Evolutionary conservation across 1,140 invertebrate genomes (phyloP).

Genomic region (Geopemphigus sp.): DNA sequence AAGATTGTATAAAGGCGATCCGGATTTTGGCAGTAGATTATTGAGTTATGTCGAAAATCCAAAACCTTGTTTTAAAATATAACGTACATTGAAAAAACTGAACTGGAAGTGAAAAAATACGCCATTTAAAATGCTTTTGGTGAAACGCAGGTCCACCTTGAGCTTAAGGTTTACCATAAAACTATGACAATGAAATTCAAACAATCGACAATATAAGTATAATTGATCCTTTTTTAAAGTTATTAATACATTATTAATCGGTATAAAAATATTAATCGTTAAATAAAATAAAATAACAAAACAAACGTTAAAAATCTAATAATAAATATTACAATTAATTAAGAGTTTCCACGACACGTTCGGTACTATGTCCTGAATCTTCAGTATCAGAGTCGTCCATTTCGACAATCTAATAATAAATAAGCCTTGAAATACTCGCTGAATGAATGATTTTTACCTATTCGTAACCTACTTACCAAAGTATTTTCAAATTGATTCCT

Average conservation of each 20-base stretch:
- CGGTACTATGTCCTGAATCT: not conserved
- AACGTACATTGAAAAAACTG: too few relatives aligned
- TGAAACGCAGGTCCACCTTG: too few relatives aligned
- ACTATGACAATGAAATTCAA: too few relatives aligned
- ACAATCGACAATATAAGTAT: too few relatives aligned
- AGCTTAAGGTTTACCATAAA: too few relatives aligned
- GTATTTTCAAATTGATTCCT: constrained; percentile 65
- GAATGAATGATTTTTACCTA: not conserved
- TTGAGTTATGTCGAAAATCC: too few relatives aligned
- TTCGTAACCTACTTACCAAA: constrained; percentile 59
- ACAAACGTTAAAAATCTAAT: not conserved
- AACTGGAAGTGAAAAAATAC: too few relatives aligned
- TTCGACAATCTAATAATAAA: constrained; percentile 52
- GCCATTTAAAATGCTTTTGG: too few relatives aligned
- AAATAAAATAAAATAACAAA: not conserved
- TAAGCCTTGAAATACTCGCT: not conserved
- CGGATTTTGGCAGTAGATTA: too few relatives aligned
- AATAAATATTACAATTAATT: not conserved
- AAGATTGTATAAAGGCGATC: too few relatives aligned
- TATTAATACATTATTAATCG: not conserved
- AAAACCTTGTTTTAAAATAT: too few relatives aligned
- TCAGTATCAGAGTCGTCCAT: constrained; percentile 51
- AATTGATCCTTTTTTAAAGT: not conserved
- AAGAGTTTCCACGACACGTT: not conserved
- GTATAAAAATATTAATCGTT: not conserved